Evolutionary conservation across 2,797 vertebrate species (phyloP).

Genomic region (Spizella passerina): DNA sequence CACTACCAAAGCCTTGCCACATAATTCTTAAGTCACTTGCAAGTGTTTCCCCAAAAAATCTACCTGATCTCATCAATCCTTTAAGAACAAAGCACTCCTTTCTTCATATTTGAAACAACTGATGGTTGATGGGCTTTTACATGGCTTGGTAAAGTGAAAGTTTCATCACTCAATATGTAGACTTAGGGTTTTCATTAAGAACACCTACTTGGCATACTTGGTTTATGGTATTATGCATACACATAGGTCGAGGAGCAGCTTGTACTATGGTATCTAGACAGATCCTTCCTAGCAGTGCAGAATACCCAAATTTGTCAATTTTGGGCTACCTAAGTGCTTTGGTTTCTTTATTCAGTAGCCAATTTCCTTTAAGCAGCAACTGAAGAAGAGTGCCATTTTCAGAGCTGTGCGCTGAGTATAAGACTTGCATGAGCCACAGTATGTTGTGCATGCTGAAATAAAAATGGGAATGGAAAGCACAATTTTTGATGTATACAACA

Average conservation of each 20-base stretch:
- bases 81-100: neutral
- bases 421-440: neutral
- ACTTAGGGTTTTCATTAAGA: neutral
- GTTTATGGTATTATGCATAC: neutral
- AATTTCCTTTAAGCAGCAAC: neutral
- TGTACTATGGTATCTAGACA: neutral
- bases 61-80: fast-evolving
- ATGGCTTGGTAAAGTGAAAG: neutral
- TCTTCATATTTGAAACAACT: neutral
- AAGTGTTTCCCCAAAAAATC: neutral
- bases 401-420: neutral
- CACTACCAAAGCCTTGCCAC: neutral
- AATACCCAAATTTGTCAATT: neutral
- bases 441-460: neutral
- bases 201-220: neutral
- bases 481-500: neutral
- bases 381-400: neutral
- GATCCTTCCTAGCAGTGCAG: neutral
- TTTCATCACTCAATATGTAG: neutral
- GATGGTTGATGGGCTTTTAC: neutral
- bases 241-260: neutral
- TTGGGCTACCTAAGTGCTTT: neutral
- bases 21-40: neutral
- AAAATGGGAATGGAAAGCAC: neutral
- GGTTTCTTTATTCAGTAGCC: neutral